Evolutionary conservation across 1,140 invertebrate species (phyloP).

Genomic region (Sinella curviseta): DNA sequence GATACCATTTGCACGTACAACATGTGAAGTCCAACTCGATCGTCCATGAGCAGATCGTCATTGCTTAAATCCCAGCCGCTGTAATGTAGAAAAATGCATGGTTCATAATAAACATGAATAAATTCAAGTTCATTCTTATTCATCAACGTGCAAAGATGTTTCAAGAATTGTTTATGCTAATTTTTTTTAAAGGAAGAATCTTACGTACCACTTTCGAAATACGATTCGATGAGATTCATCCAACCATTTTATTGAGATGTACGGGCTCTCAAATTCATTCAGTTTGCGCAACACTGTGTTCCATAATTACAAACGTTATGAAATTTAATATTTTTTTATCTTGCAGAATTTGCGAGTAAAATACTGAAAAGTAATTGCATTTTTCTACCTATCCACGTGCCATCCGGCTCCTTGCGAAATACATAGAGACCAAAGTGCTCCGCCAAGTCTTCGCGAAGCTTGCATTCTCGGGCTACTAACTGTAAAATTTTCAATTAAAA

Average conservation of each 20-base stretch:
- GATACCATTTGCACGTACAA: slow-evolving; percentile 82
- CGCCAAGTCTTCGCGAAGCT: slow-evolving; percentile 43
- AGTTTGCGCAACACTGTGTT: slow-evolving; percentile 74
- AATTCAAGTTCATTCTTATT: too few relatives aligned
- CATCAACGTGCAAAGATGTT: slow-evolving; percentile 17
- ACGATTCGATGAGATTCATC: slow-evolving; percentile 66
- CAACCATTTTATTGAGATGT: slow-evolving; percentile 76
- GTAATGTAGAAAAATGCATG: slow-evolving; percentile 52
- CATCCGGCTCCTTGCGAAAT: slow-evolving; percentile 43
- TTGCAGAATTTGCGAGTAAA: too few relatives aligned
- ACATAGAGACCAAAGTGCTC: slow-evolving; percentile 48
- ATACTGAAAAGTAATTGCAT: too few relatives aligned
- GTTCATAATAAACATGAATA: not conserved
- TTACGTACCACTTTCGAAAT: slow-evolving; percentile 69
- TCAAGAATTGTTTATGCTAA: slow-evolving; percentile 8
- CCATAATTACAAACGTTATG: not conserved
- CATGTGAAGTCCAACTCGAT: slow-evolving; percentile 79
- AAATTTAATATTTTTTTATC: not conserved
- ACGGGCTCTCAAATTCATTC: slow-evolving; percentile 94
- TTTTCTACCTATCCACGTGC: slow-evolving; percentile 47
- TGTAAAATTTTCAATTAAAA: slow-evolving; percentile 40
- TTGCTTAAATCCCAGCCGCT: slow-evolving; percentile 86
- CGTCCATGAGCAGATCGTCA: slow-evolving; percentile 77
- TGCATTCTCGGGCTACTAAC: slow-evolving; percentile 43
- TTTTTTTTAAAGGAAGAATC: not conserved